These are phyloP conservation scores for Drosophila paranaensis DNA, from an alignment of 2,888 invertebrate species.

Conservation along the genomic window DNA sequence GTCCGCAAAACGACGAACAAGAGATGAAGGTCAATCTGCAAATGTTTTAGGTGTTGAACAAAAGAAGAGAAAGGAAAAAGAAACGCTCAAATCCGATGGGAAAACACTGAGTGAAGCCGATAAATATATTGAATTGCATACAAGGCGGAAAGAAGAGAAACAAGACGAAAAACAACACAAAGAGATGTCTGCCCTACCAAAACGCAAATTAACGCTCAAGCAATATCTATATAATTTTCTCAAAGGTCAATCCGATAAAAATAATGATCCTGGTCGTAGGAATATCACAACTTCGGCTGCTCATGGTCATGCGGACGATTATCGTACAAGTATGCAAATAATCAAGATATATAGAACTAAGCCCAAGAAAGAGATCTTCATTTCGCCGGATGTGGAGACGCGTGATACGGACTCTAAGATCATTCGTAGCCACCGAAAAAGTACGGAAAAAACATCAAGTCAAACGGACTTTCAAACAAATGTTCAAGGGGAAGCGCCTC, in stretches of 20 bases:
- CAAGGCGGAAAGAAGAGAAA: neutral
- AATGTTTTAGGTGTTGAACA: neutral
- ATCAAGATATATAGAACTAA: neutral
- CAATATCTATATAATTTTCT: slow-evolving; percentile 32
- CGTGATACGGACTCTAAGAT: slow-evolving; percentile 14
- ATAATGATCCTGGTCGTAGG: slow-evolving; percentile 16
- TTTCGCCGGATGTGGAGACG: slow-evolving; percentile 24
- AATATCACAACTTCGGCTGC: slow-evolving; percentile 25
- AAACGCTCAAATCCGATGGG: neutral
- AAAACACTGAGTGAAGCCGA: neutral
- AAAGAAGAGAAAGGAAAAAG: neutral
- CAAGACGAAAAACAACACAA: neutral
- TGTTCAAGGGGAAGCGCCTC: too few relatives aligned
- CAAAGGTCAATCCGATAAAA: neutral
- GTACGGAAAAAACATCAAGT: neutral
- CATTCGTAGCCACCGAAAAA: neutral
- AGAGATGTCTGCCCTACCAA: neutral
- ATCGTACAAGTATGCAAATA: neutral
- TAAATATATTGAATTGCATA: neutral
- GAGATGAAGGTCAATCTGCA: neutral
- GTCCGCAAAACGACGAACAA: too few relatives aligned
- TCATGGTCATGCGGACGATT: neutral
- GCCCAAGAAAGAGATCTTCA: neutral
- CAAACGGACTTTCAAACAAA: neutral
- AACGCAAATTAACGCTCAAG: neutral